Conservation (phyloP, 2,888 invertebrate genomes). For the Sericinus montela region DNA sequence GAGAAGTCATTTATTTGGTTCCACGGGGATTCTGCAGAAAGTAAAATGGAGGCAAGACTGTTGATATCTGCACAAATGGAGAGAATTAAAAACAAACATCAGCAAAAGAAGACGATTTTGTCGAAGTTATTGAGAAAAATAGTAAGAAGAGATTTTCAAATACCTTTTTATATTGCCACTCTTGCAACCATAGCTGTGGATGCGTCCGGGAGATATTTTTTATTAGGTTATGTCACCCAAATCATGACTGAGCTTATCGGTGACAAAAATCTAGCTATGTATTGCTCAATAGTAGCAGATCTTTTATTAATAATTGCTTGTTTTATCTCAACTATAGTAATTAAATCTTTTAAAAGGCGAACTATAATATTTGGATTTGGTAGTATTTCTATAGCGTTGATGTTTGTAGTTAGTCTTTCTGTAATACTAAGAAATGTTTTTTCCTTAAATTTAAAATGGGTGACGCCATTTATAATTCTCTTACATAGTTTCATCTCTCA, state of each 20-base stretch:
- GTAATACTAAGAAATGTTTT: no score
- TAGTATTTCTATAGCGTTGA: slow-evolving; percentile 23
- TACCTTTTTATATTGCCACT: slow-evolving; percentile 26
- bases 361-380: slow-evolving; percentile 31
- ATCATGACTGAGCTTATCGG: slow-evolving; percentile 32
- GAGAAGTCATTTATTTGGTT: slow-evolving; percentile 34
- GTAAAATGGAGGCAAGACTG: slow-evolving; percentile 28
- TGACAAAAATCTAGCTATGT: slow-evolving; percentile 30
- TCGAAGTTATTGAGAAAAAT: slow-evolving; percentile 21
- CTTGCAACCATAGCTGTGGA: slow-evolving; percentile 31
- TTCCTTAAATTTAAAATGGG: no score
- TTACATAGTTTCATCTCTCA: slow-evolving; percentile 33
- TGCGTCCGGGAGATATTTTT: slow-evolving; percentile 32
- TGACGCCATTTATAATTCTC: slow-evolving; percentile 33
- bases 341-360: slow-evolving; percentile 31
- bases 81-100: not conserved
- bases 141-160: slow-evolving; percentile 29
- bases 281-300: slow-evolving; percentile 38
- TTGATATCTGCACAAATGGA: slow-evolving; percentile 24
- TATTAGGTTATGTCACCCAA: slow-evolving; percentile 30
- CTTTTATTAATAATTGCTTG: slow-evolving; percentile 32
- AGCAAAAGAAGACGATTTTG: not conserved
- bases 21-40: slow-evolving; percentile 26
- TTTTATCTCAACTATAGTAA: slow-evolving; percentile 26
- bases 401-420: slow-evolving; percentile 31